Percentiles rank a stretch among this genome's conserved stretches.
These are phyloP conservation scores for Saturnia japonica DNA, from an alignment of 2,888 invertebrate genomes.

Conservation along the genomic window DNA sequence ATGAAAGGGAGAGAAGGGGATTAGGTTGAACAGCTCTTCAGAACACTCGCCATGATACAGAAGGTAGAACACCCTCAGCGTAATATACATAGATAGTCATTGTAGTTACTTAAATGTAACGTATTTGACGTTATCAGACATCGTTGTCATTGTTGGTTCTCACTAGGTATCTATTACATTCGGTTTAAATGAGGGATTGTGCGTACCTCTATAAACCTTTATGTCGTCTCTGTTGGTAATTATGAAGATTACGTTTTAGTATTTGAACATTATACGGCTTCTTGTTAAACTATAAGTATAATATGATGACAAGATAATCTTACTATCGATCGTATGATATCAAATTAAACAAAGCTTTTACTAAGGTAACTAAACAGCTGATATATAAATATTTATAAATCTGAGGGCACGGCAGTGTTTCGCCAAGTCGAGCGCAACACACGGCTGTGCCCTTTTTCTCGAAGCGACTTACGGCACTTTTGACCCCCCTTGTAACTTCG, in stretches of 20 bases:
- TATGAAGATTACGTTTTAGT: neutral
- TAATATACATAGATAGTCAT: neutral
- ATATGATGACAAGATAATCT: neutral
- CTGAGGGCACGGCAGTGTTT: no score
- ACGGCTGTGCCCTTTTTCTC: no score
- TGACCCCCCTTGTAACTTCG: no score
- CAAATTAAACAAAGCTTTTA: neutral
- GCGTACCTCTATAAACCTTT: neutral
- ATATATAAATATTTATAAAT: no score
- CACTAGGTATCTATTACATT: constrained; percentile 6
- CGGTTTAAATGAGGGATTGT: neutral
- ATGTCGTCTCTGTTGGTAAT: neutral
- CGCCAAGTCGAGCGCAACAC: no score
- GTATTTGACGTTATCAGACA: neutral
- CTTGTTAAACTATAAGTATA: neutral
- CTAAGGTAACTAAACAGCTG: no score
- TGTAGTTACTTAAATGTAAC: neutral
- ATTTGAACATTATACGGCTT: neutral
- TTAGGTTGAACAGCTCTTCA: no score
- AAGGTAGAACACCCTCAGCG: no score
- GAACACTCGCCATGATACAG: no score
- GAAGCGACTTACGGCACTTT: no score
- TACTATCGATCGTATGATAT: neutral
- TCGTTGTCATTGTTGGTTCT: neutral
- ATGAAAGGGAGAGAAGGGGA: no score